Base-by-base conservation (phyloP, 2,888 invertebrate species). In the Phalera bucephala region DNA sequence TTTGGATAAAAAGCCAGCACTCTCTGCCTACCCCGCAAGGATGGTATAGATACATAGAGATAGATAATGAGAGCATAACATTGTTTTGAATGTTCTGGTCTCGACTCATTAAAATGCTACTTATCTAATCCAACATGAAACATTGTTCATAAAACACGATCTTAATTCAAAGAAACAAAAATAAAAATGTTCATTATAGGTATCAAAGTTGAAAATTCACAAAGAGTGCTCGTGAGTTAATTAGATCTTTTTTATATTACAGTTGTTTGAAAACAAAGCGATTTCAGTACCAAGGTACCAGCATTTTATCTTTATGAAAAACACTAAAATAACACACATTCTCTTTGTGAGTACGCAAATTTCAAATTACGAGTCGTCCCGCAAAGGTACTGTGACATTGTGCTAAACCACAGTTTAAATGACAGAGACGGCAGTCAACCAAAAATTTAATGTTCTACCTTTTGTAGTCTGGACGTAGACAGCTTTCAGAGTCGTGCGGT, bases 331-430 rank as follows among this genome's bases (percentile, higher is more conserved):
- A 52, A 55, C 56, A 55, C 40, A 41, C 52, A 42, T 45, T 42
- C 52, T 32, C 39, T 61, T 62, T 52, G 55, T 50, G 43, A 59
- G 52, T 50, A 71, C 65, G 67, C 71, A 71, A 67, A 67, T 68
- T 63, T 60, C 58, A 67, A 68, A 71, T 71, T 65, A 69, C 62
- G 43, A 53, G 53, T 47, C 47, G 53, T 62, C 54, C 45, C 37
- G 48, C 60, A 55, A 60, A 63, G 57, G 57, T 50, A 55, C 33
- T 21, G 32, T 27, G 36, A 48, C 66, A 60, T 60, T 50, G 46
- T 56, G 45, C 46, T 27, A 55, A 54, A 60, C 57, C 57, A 60
- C 60, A 52, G 43, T 58, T 61, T 46, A 62, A 59, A 68, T 56
- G 54, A 59, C 62, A 62, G 53, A 63, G 42, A 43, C 32, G 58